These are phyloP conservation scores for Erithacus rubecula DNA, from an alignment of 2,797 vertebrate species.

Conservation along the genomic window DNA sequence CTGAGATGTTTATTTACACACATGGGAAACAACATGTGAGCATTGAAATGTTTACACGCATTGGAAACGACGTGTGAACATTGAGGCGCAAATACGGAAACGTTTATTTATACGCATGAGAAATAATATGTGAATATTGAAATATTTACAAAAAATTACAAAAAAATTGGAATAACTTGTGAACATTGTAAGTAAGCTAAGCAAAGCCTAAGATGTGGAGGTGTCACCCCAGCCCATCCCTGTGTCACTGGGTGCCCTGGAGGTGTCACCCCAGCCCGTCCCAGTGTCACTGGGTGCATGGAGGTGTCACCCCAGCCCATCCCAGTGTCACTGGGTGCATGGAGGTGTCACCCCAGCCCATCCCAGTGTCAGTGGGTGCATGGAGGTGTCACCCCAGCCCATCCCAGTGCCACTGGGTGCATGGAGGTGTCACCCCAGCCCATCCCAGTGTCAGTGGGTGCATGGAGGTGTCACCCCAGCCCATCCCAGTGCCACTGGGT, in stretches of 20 bases:
- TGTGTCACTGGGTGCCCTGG: background rate
- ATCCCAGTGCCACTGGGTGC: background rate
- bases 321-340: background rate
- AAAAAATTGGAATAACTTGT: background rate
- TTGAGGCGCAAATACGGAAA: background rate
- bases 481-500: background rate
- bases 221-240: background rate
- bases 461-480: background rate
- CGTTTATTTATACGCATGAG: background rate
- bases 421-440: background rate
- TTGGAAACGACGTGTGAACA: background rate
- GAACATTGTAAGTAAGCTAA: background rate
- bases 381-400: background rate
- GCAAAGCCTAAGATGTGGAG: background rate
- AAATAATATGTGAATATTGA: background rate
- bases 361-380: fast-evolving
- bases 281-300: background rate
- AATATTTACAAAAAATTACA: background rate
- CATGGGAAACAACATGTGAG: background rate
- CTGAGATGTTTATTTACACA: background rate
- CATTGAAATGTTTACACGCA: background rate
- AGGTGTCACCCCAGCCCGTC: background rate
- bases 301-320: background rate
- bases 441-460: background rate
- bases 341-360: background rate